phyloP scores from a whole-genome alignment of 1,140 invertebrate species.

The Drosophila orosa region DNA sequence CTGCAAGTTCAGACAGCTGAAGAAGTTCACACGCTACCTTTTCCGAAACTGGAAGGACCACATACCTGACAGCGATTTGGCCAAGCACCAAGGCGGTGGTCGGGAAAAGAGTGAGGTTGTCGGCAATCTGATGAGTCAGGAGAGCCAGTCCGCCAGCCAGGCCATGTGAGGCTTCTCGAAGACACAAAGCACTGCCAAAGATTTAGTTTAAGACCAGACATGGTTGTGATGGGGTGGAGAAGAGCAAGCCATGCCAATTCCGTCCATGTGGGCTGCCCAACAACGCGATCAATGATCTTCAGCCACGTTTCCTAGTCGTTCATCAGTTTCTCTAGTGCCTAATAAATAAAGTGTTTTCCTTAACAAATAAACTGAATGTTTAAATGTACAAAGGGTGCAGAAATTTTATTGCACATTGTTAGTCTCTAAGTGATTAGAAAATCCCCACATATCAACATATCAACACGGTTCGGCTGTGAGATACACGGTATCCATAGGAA shows the following conservation, averaged over 20 bases:
- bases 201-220: slow-evolving; percentile 60
- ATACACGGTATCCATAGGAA: too few species aligned
- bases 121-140: slow-evolving; percentile 37
- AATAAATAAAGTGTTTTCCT: slow-evolving; percentile 59
- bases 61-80: slow-evolving; percentile 90
- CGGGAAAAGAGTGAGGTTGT: slow-evolving; percentile 17
- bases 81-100: slow-evolving; percentile 44
- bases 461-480: too few species aligned
- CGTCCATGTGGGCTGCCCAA: slow-evolving; percentile 65
- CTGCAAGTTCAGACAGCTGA: slow-evolving; percentile 95
- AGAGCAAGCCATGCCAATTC: slow-evolving; percentile 60
- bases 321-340: slow-evolving; percentile 54
- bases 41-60: slow-evolving; percentile 97
- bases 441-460: too few species aligned
- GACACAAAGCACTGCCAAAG: slow-evolving; percentile 72
- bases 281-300: slow-evolving; percentile 17
- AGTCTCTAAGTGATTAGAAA: neutral
- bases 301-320: slow-evolving; percentile 64
- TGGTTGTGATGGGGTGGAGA: slow-evolving; percentile 8
- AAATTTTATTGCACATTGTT: neutral
- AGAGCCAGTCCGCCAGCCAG: slow-evolving; percentile 27
- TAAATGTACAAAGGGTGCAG: slow-evolving; percentile 14
- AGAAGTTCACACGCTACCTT: slow-evolving; percentile 96
- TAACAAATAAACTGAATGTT: slow-evolving; percentile 60
- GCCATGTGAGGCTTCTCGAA: slow-evolving; percentile 18